Evolutionary conservation across 2,113 vertebrate species (phyloP).

Genomic region (Empidonax alnorum): DNA sequence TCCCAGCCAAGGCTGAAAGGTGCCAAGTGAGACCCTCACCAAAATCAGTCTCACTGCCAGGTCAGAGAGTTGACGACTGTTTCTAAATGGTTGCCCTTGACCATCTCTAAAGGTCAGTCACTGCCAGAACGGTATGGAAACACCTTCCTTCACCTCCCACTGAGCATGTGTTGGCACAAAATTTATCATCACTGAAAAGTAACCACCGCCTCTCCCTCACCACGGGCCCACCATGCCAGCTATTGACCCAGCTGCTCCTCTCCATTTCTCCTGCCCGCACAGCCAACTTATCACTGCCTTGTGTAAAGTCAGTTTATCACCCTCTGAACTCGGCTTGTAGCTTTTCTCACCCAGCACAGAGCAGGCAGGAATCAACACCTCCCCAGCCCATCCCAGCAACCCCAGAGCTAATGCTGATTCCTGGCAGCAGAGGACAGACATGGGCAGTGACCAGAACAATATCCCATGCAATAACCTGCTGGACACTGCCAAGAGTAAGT

Average conservation of each 20-base stretch:
- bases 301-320: neutral
- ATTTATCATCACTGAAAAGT: neutral
- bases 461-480: neutral
- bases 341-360: neutral
- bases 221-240: fast-evolving
- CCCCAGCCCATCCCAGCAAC: neutral
- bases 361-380: fast-evolving
- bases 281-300: neutral
- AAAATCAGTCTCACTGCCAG: neutral
- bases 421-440: neutral
- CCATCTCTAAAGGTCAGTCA: neutral
- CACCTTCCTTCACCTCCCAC: fast-evolving
- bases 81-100: neutral
- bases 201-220: neutral
- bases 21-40: neutral
- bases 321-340: neutral
- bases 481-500: neutral
- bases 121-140: neutral
- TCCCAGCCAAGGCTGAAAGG: neutral
- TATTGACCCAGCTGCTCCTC: constrained; percentile 9
- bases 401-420: neutral
- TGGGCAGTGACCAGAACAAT: fast-evolving
- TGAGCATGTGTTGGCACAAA: neutral
- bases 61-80: neutral
- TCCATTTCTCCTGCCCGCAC: neutral